phyloP scores from a whole-genome alignment of 2,113 vertebrate genomes.

The Corythoichthys intestinalis region DNA sequence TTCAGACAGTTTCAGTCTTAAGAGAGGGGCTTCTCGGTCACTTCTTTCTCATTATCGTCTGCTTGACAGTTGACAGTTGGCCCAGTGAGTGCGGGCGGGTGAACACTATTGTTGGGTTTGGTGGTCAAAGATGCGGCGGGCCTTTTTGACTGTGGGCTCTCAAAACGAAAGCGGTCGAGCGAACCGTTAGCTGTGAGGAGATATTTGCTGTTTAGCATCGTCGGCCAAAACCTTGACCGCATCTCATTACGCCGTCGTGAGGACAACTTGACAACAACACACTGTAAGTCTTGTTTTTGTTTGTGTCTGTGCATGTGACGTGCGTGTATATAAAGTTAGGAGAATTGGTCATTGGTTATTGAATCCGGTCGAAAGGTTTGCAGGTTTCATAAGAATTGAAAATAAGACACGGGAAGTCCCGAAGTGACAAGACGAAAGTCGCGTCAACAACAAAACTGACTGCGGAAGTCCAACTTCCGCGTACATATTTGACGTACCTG shows the following conservation, averaged over 20 bases:
- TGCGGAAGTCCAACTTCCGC: no score
- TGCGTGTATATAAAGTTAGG: background rate
- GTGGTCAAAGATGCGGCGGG: background rate
- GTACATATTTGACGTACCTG: no score
- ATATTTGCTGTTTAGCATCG: background rate
- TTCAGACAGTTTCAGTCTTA: background rate
- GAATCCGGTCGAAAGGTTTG: no score
- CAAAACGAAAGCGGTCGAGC: background rate
- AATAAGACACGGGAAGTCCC: no score
- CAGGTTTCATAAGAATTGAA: no score
- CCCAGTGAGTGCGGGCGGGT: background rate
- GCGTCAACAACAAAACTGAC: no score
- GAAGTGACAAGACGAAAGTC: no score
- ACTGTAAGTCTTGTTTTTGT: background rate
- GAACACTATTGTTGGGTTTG: background rate
- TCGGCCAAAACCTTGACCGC: background rate
- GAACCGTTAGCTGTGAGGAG: background rate
- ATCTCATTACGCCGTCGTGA: background rate
- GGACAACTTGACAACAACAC: background rate
- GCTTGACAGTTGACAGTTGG: slow-evolving; percentile 1
- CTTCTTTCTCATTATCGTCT: background rate
- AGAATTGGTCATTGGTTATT: no score
- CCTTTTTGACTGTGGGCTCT: background rate
- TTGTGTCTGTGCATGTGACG: background rate
- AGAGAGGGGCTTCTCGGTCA: background rate